A percentile compares a stretch with the other conserved stretches of the same genome.
These are phyloP conservation scores for Maniola hyperantus DNA, from an alignment of 2,888 invertebrate species.

Conservation along the genomic window DNA sequence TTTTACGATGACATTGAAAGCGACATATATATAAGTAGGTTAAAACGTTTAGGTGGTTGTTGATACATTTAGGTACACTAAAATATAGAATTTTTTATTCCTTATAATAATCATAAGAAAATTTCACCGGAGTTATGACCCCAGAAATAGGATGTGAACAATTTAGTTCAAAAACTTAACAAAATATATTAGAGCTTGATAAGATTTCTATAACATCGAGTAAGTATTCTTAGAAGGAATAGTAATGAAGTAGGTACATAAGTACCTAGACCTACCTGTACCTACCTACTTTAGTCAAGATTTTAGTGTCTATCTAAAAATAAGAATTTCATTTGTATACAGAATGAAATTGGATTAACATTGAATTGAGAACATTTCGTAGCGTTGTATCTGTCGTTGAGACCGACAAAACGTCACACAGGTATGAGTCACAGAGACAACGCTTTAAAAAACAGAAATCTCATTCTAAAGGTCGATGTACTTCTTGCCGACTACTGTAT, in stretches of 20 bases:
- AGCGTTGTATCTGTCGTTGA: no score
- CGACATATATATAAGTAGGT: slow-evolving; percentile 73
- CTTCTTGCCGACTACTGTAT: no score
- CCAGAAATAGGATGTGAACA: slow-evolving; percentile 49
- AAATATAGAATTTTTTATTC: slow-evolving; percentile 68
- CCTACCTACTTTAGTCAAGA: background rate
- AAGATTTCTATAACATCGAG: background rate
- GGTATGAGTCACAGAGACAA: no score
- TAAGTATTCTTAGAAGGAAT: background rate
- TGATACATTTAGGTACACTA: slow-evolving; percentile 63
- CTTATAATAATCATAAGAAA: slow-evolving; percentile 81
- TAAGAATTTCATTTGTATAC: slow-evolving; percentile 20
- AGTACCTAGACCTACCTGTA: no score
- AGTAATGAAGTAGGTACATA: background rate
- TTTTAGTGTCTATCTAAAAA: slow-evolving; percentile 13
- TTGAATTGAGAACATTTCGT: no score
- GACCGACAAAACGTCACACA: no score
- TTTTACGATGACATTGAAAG: slow-evolving; percentile 69
- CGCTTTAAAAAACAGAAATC: no score
- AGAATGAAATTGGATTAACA: slow-evolving; percentile 15
- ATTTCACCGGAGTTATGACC: slow-evolving; percentile 55
- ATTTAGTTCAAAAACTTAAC: slow-evolving; percentile 33
- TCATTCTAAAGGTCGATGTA: no score
- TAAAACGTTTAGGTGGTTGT: slow-evolving; percentile 52
- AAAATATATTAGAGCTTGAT: background rate